Base-by-base conservation (phyloP, 2,113 vertebrate genomes). In the Eleginops maclovinus region DNA sequence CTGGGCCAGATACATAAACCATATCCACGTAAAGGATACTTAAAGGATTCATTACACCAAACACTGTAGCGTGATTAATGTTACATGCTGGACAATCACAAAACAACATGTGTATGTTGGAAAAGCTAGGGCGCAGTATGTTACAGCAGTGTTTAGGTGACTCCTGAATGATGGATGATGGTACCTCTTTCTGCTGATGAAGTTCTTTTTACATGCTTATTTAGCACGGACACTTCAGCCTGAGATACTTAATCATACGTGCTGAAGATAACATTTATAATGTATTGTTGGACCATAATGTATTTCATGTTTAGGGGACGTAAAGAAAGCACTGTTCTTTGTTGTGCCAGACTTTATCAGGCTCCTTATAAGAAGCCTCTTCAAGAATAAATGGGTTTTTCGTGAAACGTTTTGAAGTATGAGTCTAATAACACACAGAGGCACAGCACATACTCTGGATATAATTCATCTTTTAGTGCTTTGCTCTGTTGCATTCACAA, bases 1-100 rank as follows among this genome's bases (percentile, higher is more conserved):
- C 77, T 87, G 54, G 90, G 87, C 89, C 88, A 90, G 81, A 87
- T 36, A 53, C 50, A 66, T 63, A 87, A 83, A 75, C 70, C 77
- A 84, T 66, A 84, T 79, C 71, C 72, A 71, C 41, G 28, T 36
- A 64, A 82, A 53, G 53, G 73, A 55, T 31, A 54, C 36, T 65
- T 64, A 66, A 17, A 80, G 9, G 72, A 82, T 75, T 64, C 36
- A 69, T 66, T 83, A 66, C 26, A 47, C 31, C 64, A 71, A 63
- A 63, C 22, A 19, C 36, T 68, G 49, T 40, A 49, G 72, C 26
- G 46, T 72, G 77, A 83, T 88, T 80, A 60, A 85, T 85, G 62
- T 63, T 43, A 60, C 47, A 78, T 31, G 5, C 44, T 70, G 79
- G 67, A 79, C 81, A 72, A 77, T 77, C 47, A 65, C 74, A 79